A percentile compares a stretch with the other conserved stretches of the same genome.
phyloP scores from a whole-genome alignment of 2,113 vertebrate genomes.

The Bungarus multicinctus region DNA sequence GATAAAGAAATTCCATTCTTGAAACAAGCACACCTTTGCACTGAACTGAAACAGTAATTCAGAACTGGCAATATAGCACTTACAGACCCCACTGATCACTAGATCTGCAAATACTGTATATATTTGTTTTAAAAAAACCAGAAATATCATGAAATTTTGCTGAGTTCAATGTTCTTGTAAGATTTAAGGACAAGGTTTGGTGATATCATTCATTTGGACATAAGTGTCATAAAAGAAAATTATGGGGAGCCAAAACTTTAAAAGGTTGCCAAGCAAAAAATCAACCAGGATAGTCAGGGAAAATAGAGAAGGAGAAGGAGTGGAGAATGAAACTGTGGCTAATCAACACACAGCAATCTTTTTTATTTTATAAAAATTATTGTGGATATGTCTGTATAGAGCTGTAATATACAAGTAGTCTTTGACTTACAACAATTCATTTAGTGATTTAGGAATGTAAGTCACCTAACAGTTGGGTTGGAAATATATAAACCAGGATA shows the following conservation, averaged over 20 bases:
- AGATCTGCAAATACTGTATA: background rate
- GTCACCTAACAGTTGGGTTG: too few species aligned
- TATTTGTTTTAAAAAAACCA: background rate
- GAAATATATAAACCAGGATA: too few species aligned
- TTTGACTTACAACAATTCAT: too few species aligned
- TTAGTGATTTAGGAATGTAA: too few species aligned
- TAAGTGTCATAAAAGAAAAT: background rate
- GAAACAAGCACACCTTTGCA: background rate
- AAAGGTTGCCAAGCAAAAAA: background rate
- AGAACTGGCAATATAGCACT: background rate
- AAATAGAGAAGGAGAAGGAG: background rate
- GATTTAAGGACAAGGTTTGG: background rate
- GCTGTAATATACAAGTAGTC: background rate
- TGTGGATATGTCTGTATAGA: background rate
- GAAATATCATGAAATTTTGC: background rate
- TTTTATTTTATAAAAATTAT: background rate
- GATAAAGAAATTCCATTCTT: constrained; percentile 36
- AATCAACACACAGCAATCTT: background rate
- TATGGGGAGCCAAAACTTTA: background rate
- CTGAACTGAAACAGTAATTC: background rate
- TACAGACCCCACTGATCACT: background rate
- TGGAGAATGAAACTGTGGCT: background rate
- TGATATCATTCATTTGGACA: background rate
- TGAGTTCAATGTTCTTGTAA: background rate
- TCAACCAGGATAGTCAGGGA: background rate